phyloP scores from a whole-genome alignment of 2,113 vertebrate species.

The Cynocephalus volans region DNA sequence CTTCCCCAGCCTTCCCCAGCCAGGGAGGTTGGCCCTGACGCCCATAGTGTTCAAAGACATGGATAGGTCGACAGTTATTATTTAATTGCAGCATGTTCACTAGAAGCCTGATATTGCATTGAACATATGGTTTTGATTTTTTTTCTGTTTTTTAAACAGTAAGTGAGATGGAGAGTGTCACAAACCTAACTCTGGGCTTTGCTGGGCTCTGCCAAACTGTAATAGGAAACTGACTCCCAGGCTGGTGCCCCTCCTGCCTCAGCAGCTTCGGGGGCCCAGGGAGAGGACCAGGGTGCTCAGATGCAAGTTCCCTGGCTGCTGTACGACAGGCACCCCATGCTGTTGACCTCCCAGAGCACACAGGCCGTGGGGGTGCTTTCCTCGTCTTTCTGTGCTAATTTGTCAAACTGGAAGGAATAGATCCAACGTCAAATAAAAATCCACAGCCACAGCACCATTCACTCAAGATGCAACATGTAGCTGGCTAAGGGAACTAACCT shows the following conservation, averaged over 20 bases:
- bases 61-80: not conserved
- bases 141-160: constrained; percentile 26
- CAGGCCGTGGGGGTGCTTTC: rapidly evolving
- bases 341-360: not conserved
- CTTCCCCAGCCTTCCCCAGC: not conserved
- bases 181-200: constrained; percentile 24
- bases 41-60: not conserved
- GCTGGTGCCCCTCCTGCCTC: rapidly evolving
- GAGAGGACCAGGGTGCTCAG: no score
- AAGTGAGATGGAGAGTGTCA: constrained; percentile 58
- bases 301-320: no score
- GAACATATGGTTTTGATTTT: constrained; percentile 77
- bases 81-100: not conserved
- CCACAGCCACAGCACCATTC: not conserved
- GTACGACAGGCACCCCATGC: not conserved
- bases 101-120: not conserved
- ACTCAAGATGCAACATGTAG: not conserved
- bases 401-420: constrained; percentile 23
- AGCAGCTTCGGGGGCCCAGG: not conserved
- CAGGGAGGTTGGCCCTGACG: not conserved
- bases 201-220: constrained; percentile 23
- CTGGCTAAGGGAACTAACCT: not conserved
- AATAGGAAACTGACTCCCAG: not conserved
- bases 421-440: not conserved
- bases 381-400: not conserved